Evolutionary conservation across 2,888 invertebrate species (phyloP), one percentile per base, ranked within the genome.

Genomic region (Tipula helvola): DNA sequence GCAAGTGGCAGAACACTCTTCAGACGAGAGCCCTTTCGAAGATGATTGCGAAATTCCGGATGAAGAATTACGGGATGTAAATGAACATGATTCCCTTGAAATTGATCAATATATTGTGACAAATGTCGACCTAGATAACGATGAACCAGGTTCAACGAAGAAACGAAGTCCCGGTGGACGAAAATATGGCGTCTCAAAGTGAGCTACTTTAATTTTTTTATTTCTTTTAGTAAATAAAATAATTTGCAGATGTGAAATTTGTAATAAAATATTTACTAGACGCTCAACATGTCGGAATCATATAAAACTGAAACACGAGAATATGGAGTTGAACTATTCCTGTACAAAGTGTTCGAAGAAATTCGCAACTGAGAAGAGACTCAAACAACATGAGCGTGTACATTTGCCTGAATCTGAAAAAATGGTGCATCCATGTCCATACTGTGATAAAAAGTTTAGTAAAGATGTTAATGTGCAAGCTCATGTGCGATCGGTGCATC

Each of bases 371-470:
- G 87, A 88, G 28, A 87, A 87, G 44, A 87, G 88, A 83, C 86
- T 89, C 2, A 88, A 88, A 36, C 87, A 87, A 0, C 90, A 90
- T 83, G 88, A 87, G 52, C 85, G 86, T 7, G 87, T 87, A 5
- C 88, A 89, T 88, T 87, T 90, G 86, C 90, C 91, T 0, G 86
- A 89, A 85, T 88, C 89, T 2, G 88, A 89, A 57, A 89, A 89
- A 18, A 86, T 88, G 28, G 88, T 88, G 4, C 89, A 89, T 86
- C 88, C 86, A 8, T 91, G 91, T 87, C 87, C 88, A 12, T 90
- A 89, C 42, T 91, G 91, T 87, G 90, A 90, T 42, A 90, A 90
- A 87, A 90, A 89, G 57, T 86, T 88, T 42, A 87, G 87, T 28
- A 88, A 88, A 86, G 86, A 87, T 28, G 87, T 88, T 10, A 88